Evolutionary conservation across 2,888 invertebrate genomes (phyloP), one percentile per base, ranked within the genome.

Genomic region (Ophion ellenae): DNA sequence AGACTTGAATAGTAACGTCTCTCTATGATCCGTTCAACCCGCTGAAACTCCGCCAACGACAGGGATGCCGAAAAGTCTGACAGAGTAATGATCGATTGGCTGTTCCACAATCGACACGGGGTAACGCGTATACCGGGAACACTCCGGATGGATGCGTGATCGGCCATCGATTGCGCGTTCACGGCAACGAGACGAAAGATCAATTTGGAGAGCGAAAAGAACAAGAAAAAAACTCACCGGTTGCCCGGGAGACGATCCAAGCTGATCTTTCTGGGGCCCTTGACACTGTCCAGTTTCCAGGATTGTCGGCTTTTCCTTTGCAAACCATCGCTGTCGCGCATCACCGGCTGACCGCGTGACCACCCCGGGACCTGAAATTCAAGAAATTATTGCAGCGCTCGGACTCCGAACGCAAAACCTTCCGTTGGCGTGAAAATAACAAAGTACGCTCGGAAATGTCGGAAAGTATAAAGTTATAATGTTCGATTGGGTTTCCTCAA

Each of bases 251-350:
- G 81, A 66, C 81, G 80, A 28, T 81, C 81, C 59, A 80, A 28
- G 76, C 80, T 84, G 75, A 84, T 71, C 40, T 81, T 77, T 28
- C 73, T 76, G 6, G 80, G 66, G 1, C 66, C 47, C 73, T 77
- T 64, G 32, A 76, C 73, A 36, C 47, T 67, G 67, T 81, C 84
- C 73, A 84, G 59, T 73, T 71, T 84, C 84, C 84, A 84, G 17
- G 76, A 47, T 71, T 57, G 76, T 14, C 64, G 17, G 28, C n/a
- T 81, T 61, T 77, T 81, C n/a, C 75, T 63, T 14, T 47, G 71
- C 24, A 20, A 20, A 24, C 28, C 57, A 2, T 80, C 80, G 45
- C 11, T 66, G 40, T 45, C 36, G 2, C 75, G 79, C 17, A 59
- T 28, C 5, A 17, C 47, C 17, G 76, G 24, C 1, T 47, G 71